These are phyloP conservation scores for Mellivora capensis DNA, from an alignment of 2,113 vertebrate genomes.

Conservation along the genomic window DNA sequence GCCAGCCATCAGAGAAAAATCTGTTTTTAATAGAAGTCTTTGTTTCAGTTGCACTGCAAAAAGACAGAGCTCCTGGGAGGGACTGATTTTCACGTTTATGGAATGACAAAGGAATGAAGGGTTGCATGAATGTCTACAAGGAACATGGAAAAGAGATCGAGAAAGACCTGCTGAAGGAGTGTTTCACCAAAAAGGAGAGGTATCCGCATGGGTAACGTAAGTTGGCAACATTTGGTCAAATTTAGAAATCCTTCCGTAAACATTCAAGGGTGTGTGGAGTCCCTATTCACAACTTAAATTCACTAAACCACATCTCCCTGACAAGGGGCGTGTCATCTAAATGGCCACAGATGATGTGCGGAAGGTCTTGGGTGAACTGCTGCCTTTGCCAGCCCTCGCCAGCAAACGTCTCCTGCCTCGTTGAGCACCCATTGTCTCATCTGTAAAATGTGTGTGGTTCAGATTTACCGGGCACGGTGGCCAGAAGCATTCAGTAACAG, in stretches of 20 bases:
- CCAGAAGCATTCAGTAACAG: neutral
- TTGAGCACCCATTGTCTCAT: fast-evolving
- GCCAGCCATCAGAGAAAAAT: neutral
- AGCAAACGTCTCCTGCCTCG: neutral
- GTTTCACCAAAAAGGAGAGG: neutral
- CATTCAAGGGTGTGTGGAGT: neutral
- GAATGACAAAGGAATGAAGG: neutral
- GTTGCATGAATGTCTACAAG: fast-evolving
- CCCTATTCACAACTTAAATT: fast-evolving
- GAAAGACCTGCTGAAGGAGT: neutral
- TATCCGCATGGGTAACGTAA: too few relatives aligned
- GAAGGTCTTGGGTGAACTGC: too few relatives aligned
- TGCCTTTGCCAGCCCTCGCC: too few relatives aligned
- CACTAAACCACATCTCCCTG: fast-evolving
- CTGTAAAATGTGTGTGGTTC: fast-evolving
- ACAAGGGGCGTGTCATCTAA: fast-evolving
- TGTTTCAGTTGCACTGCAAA: neutral
- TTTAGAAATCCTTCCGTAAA: neutral
- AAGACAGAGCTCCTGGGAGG: too few relatives aligned
- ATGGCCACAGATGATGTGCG: fast-evolving
- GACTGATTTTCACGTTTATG: fast-evolving
- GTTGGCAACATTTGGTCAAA: neutral
- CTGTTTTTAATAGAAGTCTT: neutral
- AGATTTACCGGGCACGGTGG: neutral
- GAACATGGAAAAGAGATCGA: neutral